Base-by-base conservation (phyloP, 2,113 vertebrate species). In the Paedocypris sp. region DNA sequence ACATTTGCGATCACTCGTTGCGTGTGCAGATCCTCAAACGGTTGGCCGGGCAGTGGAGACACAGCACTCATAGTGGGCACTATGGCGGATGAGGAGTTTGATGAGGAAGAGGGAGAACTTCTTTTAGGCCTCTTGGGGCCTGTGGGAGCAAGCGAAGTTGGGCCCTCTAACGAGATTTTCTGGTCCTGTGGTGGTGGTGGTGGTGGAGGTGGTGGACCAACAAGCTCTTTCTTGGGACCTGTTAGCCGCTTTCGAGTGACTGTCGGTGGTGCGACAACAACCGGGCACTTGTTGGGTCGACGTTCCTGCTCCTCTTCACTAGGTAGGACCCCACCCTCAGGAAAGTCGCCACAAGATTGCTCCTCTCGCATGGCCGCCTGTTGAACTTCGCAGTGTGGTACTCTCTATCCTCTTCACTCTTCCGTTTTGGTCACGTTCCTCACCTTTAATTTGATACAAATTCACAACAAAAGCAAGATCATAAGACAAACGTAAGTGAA, bases 1-100 rank as follows among this genome's bases (percentile, higher is more conserved):
- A 93, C 89, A 52, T 93, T 93, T 74, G 90, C 90, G 0, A 93
- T 90, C n/a, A 85, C 87, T 1, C 91, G 77, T 63, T 92, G 91
- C 2, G 85, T 77, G 12, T 90, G 87, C 29, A 79, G 77, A 32
- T 92, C 90, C 75, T 93, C 91, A 33, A 78, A 73, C 16, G 75
- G 59, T 67, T 50, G 77, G 70, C 0, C 60, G 2, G 73, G 68
- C 57, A 0, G 71, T 32, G 2, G 82, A 7, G 83, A 82, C 5
- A 80, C 70, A 1, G 82, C 29, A 8, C 65, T 60, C 13, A 56
- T 16, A 71, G 84, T 0, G 63, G 68, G 12, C 53, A 73, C 1
- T 63, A 72, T 10, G 45, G 79, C 26, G 62, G 64, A 13, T 43
- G 65, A 64, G 70, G 74, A 39, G 59, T 39, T 47, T 3, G 59